These are phyloP conservation scores for Lithophane socia DNA, from an alignment of 2,888 invertebrate species.

Conservation along the genomic window DNA sequence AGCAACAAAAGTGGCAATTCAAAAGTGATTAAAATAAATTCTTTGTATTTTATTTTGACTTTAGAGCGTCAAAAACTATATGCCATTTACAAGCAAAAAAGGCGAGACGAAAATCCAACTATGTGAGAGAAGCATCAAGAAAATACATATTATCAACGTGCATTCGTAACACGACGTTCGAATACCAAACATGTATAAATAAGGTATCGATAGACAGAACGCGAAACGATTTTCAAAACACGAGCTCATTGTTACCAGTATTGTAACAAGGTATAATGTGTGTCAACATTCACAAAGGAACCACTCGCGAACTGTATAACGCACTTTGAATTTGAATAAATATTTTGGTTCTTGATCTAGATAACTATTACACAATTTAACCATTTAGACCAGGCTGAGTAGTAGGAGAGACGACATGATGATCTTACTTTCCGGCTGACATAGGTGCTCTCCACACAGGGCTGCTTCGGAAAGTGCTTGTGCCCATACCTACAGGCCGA, in stretches of 20 bases:
- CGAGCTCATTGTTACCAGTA: slow-evolving; percentile 70
- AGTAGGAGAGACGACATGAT: neutral
- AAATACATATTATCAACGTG: slow-evolving; percentile 62
- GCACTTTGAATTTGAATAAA: slow-evolving; percentile 47
- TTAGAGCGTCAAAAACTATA: too few species aligned
- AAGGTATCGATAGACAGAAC: slow-evolving; percentile 67
- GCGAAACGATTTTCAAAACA: slow-evolving; percentile 74
- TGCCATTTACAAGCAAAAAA: too few species aligned
- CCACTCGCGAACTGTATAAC: slow-evolving; percentile 27
- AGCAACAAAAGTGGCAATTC: too few species aligned
- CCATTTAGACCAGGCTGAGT: neutral
- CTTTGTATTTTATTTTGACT: too few species aligned
- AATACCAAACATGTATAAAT: slow-evolving; percentile 71
- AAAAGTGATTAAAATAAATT: too few species aligned
- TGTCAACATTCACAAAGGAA: slow-evolving; percentile 69
- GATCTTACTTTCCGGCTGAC: neutral
- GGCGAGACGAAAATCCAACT: too few species aligned
- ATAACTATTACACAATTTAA: slow-evolving; percentile 5
- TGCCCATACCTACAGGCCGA: neutral
- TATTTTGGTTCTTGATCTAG: slow-evolving; percentile 36
- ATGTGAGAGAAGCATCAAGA: slow-evolving; percentile 35
- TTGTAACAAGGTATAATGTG: slow-evolving; percentile 67
- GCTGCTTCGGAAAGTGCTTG: neutral
- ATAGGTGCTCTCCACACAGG: too few species aligned
- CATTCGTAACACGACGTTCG: slow-evolving; percentile 64